These are phyloP conservation scores for Belonocnema kinseyi DNA, from an alignment of 1,140 invertebrate species.

Conservation along the genomic window DNA sequence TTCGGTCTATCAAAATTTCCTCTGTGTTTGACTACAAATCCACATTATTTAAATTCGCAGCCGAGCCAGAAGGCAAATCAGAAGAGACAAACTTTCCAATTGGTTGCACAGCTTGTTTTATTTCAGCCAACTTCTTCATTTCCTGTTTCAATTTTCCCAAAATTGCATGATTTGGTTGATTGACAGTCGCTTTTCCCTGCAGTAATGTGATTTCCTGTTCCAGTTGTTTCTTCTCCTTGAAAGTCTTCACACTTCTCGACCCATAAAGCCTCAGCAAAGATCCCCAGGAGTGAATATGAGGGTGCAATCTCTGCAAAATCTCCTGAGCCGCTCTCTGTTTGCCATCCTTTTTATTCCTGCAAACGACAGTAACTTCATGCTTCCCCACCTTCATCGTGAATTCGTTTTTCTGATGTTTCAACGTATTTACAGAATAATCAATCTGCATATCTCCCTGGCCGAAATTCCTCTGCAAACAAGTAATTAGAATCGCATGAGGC, in stretches of 20 bases:
- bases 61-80: conserved; percentile 81
- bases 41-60: conserved; percentile 85
- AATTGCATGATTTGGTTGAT: conserved; percentile 95
- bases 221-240: conserved; percentile 95
- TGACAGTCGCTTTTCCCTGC: conserved; percentile 91
- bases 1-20: background rate
- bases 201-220: conserved; percentile 95
- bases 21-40: conserved; percentile 74
- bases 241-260: conserved; percentile 92
- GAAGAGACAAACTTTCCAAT: conserved; percentile 84
- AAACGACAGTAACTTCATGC: conserved; percentile 89
- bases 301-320: conserved; percentile 94
- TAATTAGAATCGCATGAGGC: conserved; percentile 94
- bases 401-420: conserved; percentile 95
- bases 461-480: conserved; percentile 95
- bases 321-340: conserved; percentile 97
- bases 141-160: conserved; percentile 92
- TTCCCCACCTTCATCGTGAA: conserved; percentile 96
- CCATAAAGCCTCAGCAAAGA: conserved; percentile 95
- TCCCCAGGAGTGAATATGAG: conserved; percentile 96
- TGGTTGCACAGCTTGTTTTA: conserved; percentile 81
- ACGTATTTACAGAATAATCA: conserved; percentile 89
- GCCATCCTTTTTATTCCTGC: conserved; percentile 98
- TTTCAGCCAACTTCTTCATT: conserved; percentile 87
- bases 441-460: conserved; percentile 93